Conservation (phyloP, 2,888 invertebrate genomes). For the Aethes cnicana region DNA sequence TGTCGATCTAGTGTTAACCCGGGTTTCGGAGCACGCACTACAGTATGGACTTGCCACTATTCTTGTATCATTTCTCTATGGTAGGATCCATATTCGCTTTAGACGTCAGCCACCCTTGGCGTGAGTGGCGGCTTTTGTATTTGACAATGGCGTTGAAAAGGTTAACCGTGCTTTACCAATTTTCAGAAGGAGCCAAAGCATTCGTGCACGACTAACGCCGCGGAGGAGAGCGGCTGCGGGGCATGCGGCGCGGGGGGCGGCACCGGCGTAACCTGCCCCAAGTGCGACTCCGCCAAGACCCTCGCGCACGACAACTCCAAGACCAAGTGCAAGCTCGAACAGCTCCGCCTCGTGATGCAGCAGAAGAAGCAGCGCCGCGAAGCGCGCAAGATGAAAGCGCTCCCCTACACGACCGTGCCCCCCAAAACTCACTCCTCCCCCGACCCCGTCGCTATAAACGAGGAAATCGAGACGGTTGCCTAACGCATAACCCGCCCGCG, state of each 20-base stretch:
- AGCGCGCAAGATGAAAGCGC: slow-evolving; percentile 86
- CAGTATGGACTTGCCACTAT: no score
- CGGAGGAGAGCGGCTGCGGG: slow-evolving; percentile 55
- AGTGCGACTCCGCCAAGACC: slow-evolving; percentile 69
- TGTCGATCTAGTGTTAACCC: no score
- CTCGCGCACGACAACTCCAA: slow-evolving; percentile 88
- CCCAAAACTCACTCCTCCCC: slow-evolving; percentile 92
- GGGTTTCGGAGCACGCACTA: no score
- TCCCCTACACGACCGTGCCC: slow-evolving; percentile 81
- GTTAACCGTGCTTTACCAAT: neutral
- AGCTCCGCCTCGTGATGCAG: slow-evolving; percentile 93
- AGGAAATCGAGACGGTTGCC: slow-evolving; percentile 71
- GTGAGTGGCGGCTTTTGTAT: no score
- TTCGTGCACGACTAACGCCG: slow-evolving; percentile 49
- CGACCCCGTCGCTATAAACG: slow-evolving; percentile 95
- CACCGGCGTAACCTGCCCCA: slow-evolving; percentile 64
- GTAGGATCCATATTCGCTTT: no score
- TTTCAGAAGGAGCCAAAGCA: slow-evolving; percentile 71
- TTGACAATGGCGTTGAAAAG: neutral
- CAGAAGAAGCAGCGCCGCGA: slow-evolving; percentile 92
- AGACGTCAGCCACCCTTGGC: no score
- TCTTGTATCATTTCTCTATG: no score
- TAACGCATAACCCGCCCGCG: slow-evolving; percentile 45
- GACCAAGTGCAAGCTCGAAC: slow-evolving; percentile 93
- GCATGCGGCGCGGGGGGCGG: slow-evolving; percentile 56